A percentile compares a stretch with the other conserved stretches of the same genome.
These are phyloP conservation scores for Microtus montanus DNA, from an alignment of 2,113 vertebrate genomes.

Conservation along the genomic window DNA sequence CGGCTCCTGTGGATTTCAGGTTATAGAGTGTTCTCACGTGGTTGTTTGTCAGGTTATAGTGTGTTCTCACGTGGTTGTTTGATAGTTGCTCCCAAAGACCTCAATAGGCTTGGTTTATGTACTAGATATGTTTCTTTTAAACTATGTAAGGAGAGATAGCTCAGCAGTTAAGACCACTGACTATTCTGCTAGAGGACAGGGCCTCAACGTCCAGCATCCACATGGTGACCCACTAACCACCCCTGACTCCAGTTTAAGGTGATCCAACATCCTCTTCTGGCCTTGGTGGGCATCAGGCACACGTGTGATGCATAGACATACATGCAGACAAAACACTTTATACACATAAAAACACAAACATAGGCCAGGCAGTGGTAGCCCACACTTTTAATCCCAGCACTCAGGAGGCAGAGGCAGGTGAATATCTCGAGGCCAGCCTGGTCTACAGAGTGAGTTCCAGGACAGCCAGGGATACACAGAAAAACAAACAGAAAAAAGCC, in stretches of 20 bases:
- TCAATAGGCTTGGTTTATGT: neutral
- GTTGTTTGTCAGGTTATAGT: accelerated
- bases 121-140: neutral
- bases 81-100: neutral
- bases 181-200: neutral
- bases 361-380: too few relatives aligned
- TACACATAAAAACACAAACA: neutral
- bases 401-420: neutral
- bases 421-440: neutral
- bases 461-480: neutral
- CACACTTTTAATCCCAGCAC: neutral
- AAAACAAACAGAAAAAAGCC: neutral
- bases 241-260: neutral
- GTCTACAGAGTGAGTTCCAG: neutral
- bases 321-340: neutral
- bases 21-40: accelerated
- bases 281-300: neutral
- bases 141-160: neutral
- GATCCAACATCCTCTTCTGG: neutral
- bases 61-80: accelerated
- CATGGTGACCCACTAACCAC: neutral
- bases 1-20: accelerated
- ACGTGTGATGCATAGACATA: neutral
- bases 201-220: neutral
- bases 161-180: neutral